Percentiles rank a stretch among this genome's conserved stretches.
phyloP scores from a whole-genome alignment of 1,140 invertebrate species.

The Cotesia glomerata region DNA sequence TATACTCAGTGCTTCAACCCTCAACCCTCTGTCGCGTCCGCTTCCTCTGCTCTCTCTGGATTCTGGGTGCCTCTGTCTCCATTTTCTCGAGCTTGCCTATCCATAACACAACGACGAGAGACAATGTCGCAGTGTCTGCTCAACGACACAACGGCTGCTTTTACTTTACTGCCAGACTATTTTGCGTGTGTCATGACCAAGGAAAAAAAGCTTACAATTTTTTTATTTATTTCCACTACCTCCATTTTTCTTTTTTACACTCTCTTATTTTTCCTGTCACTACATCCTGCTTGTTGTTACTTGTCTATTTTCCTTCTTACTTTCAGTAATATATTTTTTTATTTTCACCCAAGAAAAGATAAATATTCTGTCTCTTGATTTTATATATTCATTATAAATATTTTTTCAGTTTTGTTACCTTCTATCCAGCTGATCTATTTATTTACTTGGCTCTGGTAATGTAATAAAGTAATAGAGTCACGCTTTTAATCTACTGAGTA shows the following conservation, averaged over 20 bases:
- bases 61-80: conserved; percentile 2
- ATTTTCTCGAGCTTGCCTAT: conserved; percentile 28
- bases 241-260: not conserved
- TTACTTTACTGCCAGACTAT: conserved; percentile 19
- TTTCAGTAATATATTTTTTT: not conserved
- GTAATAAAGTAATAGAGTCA: no score
- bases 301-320: not conserved
- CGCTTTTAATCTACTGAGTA: no score
- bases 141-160: conserved; percentile 21
- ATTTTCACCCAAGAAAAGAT: not conserved
- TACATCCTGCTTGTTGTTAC: not conserved
- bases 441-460: no score
- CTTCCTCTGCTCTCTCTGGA: not conserved
- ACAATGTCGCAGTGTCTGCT: conserved; percentile 23
- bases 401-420: no score
- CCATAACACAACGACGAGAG: conserved; percentile 16
- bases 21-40: conserved; percentile 5
- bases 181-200: conserved; percentile 8
- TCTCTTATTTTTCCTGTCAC: not conserved
- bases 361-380: not conserved
- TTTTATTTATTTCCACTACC: not conserved
- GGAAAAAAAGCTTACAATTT: conserved; percentile 7
- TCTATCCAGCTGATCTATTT: no score
- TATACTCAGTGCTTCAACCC: no score
- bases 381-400: not conserved